A percentile compares a stretch with the other conserved stretches of the same genome.
These are phyloP conservation scores for Pionites leucogaster DNA, from an alignment of 2,113 vertebrate species.

Conservation along the genomic window DNA sequence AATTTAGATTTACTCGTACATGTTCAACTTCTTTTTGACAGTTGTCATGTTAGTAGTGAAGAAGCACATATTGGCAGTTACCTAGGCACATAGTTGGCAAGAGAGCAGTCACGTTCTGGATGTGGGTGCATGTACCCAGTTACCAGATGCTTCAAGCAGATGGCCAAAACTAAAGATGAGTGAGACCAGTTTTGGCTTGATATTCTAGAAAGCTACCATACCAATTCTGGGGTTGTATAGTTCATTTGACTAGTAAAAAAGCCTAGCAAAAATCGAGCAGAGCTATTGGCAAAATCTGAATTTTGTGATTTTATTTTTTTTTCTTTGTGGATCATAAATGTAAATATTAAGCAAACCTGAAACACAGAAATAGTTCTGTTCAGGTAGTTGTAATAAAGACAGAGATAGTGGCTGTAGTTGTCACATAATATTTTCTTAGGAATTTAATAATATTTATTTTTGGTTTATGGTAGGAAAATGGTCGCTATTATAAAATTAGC, in stretches of 20 bases:
- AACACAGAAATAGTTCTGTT: neutral
- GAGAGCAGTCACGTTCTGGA: conserved; percentile 51
- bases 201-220: conserved; percentile 35
- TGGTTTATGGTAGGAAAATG: neutral
- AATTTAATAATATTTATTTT: neutral
- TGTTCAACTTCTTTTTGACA: conserved; percentile 36
- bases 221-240: neutral
- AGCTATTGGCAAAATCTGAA: neutral
- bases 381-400: neutral
- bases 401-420: neutral
- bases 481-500: neutral
- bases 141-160: conserved; percentile 67
- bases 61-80: conserved; percentile 34
- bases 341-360: neutral
- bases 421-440: neutral
- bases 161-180: conserved; percentile 53
- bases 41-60: conserved; percentile 33
- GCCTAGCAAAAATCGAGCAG: neutral
- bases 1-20: conserved; percentile 26
- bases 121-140: conserved; percentile 59
- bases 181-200: conserved; percentile 26
- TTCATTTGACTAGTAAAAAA: neutral
- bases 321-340: neutral
- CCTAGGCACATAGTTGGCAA: conserved; percentile 54
- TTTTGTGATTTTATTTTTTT: neutral